Conservation (phyloP, 2,797 vertebrate species). For the Sciurus carolinensis region DNA sequence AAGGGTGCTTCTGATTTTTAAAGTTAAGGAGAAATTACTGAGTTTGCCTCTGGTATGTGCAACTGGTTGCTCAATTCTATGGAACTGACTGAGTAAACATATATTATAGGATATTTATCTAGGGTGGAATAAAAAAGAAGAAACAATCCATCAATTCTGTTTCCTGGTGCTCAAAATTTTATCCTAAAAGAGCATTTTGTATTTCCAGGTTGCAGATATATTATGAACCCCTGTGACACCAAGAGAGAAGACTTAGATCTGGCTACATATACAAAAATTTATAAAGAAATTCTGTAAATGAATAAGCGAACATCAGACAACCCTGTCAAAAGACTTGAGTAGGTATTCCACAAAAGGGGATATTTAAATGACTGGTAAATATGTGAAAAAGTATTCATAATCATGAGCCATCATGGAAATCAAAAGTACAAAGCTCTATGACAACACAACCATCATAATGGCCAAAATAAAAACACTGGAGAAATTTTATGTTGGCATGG, state of each 20-base stretch:
- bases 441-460: not conserved
- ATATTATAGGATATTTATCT: not conserved
- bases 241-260: not conserved
- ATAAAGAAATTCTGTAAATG: not conserved
- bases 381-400: not conserved
- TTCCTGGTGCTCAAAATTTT: not conserved
- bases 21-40: not conserved
- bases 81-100: not conserved
- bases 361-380: not conserved
- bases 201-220: not conserved
- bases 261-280: not conserved
- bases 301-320: not conserved
- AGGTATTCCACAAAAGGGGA: not conserved
- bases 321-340: not conserved
- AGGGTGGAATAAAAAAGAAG: not conserved
- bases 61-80: not conserved
- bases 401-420: not conserved
- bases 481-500: not conserved
- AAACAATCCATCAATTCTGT: not conserved
- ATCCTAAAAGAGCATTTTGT: not conserved
- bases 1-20: not conserved
- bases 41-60: not conserved
- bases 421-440: not conserved
- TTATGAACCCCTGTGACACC: not conserved
- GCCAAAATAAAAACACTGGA: not conserved